Conservation (phyloP, 1,140 invertebrate genomes). For the Heliconius congener region DNA sequence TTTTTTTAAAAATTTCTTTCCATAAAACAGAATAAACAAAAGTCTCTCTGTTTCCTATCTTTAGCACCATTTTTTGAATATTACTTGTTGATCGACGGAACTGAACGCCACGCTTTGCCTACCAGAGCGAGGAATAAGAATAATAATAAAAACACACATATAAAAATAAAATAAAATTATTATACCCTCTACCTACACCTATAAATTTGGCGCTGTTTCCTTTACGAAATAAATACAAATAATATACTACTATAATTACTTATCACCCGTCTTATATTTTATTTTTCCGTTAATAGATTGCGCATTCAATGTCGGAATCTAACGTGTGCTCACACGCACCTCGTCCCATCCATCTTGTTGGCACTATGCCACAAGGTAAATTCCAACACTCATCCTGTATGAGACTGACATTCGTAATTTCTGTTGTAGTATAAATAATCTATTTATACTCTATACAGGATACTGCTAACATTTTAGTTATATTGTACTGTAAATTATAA, state of each 20-base stretch:
- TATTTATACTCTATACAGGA: neutral
- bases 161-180: too few species aligned
- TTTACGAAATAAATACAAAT: conserved; percentile 13
- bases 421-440: neutral
- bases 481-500: neutral
- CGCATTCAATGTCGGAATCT: neutral
- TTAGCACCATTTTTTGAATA: neutral
- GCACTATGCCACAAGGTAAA: neutral
- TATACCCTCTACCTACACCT: neutral
- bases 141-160: too few species aligned
- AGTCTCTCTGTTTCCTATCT: neutral
- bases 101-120: neutral
- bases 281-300: neutral
- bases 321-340: neutral
- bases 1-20: neutral
- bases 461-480: neutral
- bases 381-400: neutral
- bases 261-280: neutral
- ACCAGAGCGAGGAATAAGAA: too few species aligned
- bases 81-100: neutral
- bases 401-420: neutral
- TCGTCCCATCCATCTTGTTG: neutral
- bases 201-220: conserved; percentile 39
- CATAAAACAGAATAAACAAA: neutral
- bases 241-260: too few species aligned